These are phyloP conservation scores for Trissolcus basalis DNA, from an alignment of 1,140 invertebrate species.

Conservation along the genomic window DNA sequence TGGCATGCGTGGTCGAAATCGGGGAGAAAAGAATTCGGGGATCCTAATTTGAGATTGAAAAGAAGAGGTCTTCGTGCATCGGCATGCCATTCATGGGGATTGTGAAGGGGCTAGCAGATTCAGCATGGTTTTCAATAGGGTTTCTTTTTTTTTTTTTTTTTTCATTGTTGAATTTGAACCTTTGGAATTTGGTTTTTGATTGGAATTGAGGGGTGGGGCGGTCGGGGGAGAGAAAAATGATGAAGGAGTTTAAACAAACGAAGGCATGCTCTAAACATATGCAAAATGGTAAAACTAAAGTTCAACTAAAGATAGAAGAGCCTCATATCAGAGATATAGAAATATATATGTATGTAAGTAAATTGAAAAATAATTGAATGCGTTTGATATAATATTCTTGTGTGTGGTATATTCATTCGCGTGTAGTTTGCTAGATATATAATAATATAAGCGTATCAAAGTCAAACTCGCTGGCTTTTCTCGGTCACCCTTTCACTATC, in stretches of 20 bases:
- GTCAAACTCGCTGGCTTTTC: slow-evolving; percentile 37
- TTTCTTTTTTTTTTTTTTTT: slow-evolving; percentile 20
- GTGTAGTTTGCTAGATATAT: slow-evolving; percentile 62
- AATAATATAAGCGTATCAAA: slow-evolving; percentile 59
- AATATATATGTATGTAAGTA: slow-evolving; percentile 69
- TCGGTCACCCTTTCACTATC: slow-evolving; percentile 2
- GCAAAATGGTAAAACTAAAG: slow-evolving; percentile 77
- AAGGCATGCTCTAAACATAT: slow-evolving; percentile 77
- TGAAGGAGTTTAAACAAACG: slow-evolving; percentile 72
- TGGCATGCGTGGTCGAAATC: no score
- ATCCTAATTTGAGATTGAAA: slow-evolving; percentile 54
- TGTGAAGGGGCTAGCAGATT: slow-evolving; percentile 64
- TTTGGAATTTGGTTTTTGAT: slow-evolving; percentile 8
- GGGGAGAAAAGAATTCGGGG: slow-evolving; percentile 1
- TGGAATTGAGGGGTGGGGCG: slow-evolving; percentile 39
- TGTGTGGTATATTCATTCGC: slow-evolving; percentile 68
- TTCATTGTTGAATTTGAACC: not conserved
- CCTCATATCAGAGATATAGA: slow-evolving; percentile 75
- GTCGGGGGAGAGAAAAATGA: slow-evolving; percentile 14
- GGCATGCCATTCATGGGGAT: slow-evolving; percentile 72
- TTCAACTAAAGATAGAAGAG: slow-evolving; percentile 76
- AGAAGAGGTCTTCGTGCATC: slow-evolving; percentile 69
- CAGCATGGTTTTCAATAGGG: slow-evolving; percentile 59
- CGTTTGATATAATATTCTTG: slow-evolving; percentile 63
- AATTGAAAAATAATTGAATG: slow-evolving; percentile 61